Evolutionary conservation across 2,888 invertebrate genomes (phyloP).

Genomic region (Cremastobaeus sp.): DNA sequence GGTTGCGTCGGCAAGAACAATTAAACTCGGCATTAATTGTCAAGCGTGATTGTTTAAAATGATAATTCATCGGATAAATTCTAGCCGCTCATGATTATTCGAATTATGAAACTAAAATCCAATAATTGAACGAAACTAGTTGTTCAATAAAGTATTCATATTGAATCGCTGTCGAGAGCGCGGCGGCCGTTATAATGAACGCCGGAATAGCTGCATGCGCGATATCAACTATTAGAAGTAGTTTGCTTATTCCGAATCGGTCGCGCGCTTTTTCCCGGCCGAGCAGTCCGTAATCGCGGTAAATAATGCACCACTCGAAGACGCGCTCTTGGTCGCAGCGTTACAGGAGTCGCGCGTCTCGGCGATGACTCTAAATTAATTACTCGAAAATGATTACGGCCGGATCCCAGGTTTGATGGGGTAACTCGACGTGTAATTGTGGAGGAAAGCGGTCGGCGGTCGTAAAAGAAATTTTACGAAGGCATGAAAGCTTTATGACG

Average conservation of each 20-base stretch:
- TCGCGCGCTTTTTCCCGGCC: too few relatives aligned
- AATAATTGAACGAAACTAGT: conserved; percentile 12
- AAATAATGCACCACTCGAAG: too few relatives aligned
- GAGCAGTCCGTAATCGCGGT: too few relatives aligned
- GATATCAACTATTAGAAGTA: background rate
- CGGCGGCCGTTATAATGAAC: background rate
- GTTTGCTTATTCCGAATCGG: conserved; percentile 1
- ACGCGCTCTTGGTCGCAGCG: too few relatives aligned
- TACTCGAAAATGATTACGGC: conserved; percentile 4
- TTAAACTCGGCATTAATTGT: too few relatives aligned
- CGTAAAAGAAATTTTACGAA: conserved; percentile 38
- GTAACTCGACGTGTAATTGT: conserved; percentile 33
- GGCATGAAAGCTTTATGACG: conserved; percentile 49
- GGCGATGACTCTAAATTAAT: too few relatives aligned
- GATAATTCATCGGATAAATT: conserved; percentile 3
- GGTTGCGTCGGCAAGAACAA: too few relatives aligned
- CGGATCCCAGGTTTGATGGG: background rate
- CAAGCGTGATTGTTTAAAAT: background rate
- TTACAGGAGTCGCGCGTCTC: too few relatives aligned
- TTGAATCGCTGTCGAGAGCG: background rate
- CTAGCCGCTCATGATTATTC: conserved; percentile 3
- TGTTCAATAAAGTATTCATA: conserved; percentile 19
- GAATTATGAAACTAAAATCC: conserved; percentile 18
- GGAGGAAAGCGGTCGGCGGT: conserved; percentile 9
- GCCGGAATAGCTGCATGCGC: background rate